Evolutionary conservation across 92 coral and sea anemone genomes (phyloP).

Genomic region (Phenganax stokvisi): DNA sequence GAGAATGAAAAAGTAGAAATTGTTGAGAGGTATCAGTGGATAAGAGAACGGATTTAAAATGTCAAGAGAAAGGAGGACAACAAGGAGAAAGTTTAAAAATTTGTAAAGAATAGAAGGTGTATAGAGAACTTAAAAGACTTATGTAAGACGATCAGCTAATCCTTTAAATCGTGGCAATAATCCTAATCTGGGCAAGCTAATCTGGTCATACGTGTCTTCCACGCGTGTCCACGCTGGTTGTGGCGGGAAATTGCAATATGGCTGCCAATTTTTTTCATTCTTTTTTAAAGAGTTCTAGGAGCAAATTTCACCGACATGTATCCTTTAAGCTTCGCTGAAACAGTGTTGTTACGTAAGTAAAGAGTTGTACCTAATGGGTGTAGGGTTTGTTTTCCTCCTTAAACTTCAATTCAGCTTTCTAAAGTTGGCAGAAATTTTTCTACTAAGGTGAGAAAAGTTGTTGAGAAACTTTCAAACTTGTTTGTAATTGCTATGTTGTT

Average conservation of each 20-base stretch:
- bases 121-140: too few species aligned
- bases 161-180: too few species aligned
- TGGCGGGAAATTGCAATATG: constrained; percentile 20
- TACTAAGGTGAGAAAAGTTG: neutral
- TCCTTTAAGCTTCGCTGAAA: constrained; percentile 13
- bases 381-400: neutral
- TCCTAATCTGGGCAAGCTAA: too few species aligned
- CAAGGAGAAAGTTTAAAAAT: too few species aligned
- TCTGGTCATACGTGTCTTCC: neutral
- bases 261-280: constrained; percentile 3
- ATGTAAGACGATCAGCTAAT: too few species aligned
- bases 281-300: neutral
- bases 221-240: neutral
- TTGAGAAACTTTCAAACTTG: too few species aligned
- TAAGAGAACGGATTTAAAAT: too few species aligned
- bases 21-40: too few species aligned
- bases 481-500: too few species aligned
- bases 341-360: neutral
- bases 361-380: neutral
- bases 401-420: neutral
- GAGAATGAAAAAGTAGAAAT: too few species aligned
- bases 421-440: neutral
- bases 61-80: too few species aligned
- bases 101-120: too few species aligned
- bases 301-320: constrained; percentile 26